Percentiles rank a stretch among this genome's conserved stretches.
Conservation (phyloP, 2,113 vertebrate species). For the Malurus alboscapulatus region DNA sequence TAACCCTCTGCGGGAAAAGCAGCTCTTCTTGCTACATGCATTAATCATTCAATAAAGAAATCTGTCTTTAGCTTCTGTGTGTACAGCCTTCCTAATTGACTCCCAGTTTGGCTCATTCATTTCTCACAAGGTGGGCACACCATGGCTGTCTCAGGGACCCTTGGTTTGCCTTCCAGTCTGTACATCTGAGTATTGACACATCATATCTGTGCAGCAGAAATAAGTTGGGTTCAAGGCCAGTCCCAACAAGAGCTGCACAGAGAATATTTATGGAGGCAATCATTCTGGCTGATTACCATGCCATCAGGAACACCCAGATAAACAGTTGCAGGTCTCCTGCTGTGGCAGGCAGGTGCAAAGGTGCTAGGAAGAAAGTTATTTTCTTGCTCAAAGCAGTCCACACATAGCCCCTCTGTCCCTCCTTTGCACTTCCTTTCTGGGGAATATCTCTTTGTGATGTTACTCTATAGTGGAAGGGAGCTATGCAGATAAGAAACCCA, state of each 20-base stretch:
- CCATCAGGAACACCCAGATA: not conserved
- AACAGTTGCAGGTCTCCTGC: not conserved
- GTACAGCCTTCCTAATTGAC: not conserved
- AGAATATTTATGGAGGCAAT: not conserved
- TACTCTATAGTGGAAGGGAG: not conserved
- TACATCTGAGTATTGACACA: not conserved
- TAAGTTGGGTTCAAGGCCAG: not conserved
- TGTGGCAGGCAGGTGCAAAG: not conserved
- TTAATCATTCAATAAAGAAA: not conserved
- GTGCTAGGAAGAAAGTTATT: not conserved
- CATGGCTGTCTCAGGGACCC: not conserved
- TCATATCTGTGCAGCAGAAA: not conserved
- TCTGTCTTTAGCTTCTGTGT: not conserved
- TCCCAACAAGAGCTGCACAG: not conserved
- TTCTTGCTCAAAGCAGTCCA: not conserved
- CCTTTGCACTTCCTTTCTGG: not conserved
- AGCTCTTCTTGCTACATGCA: not conserved
- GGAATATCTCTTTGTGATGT: not conserved
- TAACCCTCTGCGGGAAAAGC: not conserved
- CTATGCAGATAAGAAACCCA: not conserved
- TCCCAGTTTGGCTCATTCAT: accelerated
- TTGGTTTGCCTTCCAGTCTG: not conserved
- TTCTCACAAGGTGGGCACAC: not conserved
- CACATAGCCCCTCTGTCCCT: accelerated
- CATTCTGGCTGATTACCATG: not conserved